Evolutionary conservation across 2,113 vertebrate genomes (phyloP).

Genomic region (Zeus faber): DNA sequence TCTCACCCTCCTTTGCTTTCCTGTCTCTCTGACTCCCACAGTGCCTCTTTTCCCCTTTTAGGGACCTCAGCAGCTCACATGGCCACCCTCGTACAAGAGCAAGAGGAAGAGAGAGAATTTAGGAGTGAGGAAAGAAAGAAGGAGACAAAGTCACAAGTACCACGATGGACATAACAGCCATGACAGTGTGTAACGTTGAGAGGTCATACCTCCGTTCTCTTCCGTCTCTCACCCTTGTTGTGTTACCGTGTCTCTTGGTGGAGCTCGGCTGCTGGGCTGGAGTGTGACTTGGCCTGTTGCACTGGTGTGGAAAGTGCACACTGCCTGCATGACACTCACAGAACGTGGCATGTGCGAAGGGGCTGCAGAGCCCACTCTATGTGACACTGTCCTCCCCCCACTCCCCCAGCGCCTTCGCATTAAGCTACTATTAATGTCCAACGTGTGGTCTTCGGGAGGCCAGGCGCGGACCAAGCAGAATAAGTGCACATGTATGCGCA

Average conservation of each 20-base stretch:
- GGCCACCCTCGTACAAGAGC: constrained; percentile 35
- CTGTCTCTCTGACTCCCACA: too few relatives aligned
- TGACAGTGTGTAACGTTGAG: too few relatives aligned
- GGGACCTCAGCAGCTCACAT: constrained; percentile 51
- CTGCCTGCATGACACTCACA: constrained; percentile 20
- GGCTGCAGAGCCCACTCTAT: constrained; percentile 1
- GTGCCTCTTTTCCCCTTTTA: constrained; percentile 55
- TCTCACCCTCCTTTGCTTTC: constrained; percentile 25
- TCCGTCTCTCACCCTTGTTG: background rate
- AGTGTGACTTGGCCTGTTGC: background rate
- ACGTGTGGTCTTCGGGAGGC: too few relatives aligned
- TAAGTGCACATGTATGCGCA: too few relatives aligned
- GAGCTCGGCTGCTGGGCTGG: background rate
- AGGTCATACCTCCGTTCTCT: background rate
- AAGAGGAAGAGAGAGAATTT: constrained; percentile 21
- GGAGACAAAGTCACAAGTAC: constrained; percentile 18
- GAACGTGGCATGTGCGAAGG: constrained; percentile 7
- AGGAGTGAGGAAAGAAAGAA: constrained; percentile 28
- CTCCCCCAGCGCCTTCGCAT: background rate
- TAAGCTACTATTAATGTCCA: too few relatives aligned
- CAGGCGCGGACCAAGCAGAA: too few relatives aligned
- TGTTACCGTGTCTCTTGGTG: background rate
- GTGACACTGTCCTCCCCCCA: constrained; percentile 1
- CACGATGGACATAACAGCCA: too few relatives aligned
- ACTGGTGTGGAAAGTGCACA: constrained; percentile 18